Evolutionary conservation across 1,140 invertebrate species (phyloP).

Genomic region (Brachionus asplanchnoidis): DNA sequence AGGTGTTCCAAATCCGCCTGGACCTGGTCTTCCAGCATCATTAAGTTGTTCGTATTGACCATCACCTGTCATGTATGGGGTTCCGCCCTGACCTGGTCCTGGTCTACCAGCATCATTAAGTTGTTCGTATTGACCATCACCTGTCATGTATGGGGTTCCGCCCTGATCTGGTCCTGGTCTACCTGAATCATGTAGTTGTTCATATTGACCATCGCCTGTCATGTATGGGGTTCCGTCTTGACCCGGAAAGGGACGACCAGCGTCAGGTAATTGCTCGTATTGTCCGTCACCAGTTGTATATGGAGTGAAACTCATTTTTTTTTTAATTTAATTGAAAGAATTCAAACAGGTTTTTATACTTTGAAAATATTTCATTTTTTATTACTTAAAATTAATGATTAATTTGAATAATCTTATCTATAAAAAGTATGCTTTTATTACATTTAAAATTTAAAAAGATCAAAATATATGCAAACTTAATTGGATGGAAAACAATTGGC

Average conservation of each 20-base stretch:
- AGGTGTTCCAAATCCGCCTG: neutral
- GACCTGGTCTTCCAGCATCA: neutral
- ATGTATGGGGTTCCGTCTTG: neutral
- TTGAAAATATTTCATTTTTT: neutral
- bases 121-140: conserved; percentile 11
- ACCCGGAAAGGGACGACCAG: neutral
- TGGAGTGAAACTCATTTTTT: neutral
- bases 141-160: neutral
- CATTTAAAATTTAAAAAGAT: neutral
- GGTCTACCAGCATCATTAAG: neutral
- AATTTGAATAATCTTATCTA: neutral
- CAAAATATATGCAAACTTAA: neutral
- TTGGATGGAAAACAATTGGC: neutral
- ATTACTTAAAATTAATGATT: neutral
- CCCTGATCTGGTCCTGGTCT: neutral
- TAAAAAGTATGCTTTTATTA: neutral
- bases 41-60: neutral
- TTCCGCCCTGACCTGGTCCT: neutral
- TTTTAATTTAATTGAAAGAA: neutral
- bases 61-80: neutral
- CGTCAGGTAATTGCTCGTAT: neutral
- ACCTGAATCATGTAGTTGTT: neutral
- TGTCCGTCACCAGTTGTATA: neutral
- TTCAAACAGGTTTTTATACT: neutral
- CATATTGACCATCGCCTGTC: neutral